phyloP scores from a whole-genome alignment of 1,140 invertebrate species.

The Argopecten irradians region DNA sequence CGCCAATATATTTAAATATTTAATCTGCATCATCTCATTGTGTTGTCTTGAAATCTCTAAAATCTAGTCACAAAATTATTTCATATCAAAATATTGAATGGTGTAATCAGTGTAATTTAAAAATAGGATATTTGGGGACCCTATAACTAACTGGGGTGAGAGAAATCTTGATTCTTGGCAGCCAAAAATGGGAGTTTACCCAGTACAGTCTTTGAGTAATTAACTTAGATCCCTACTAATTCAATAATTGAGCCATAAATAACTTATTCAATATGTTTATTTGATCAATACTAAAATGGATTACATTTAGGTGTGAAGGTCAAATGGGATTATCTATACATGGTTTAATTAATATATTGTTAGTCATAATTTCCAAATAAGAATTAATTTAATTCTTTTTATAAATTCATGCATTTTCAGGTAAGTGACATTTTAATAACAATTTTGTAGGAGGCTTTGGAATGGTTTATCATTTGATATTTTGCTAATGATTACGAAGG shows the following conservation, averaged over 20 bases:
- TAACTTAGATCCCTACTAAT: not conserved
- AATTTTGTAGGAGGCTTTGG: not conserved
- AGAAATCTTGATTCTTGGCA: not conserved
- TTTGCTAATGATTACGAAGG: not conserved
- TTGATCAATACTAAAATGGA: not conserved
- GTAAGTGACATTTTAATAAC: not conserved
- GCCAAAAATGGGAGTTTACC: not conserved
- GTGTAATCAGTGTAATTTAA: not conserved
- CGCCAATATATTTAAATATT: not conserved
- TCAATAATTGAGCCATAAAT: not conserved
- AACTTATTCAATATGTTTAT: not conserved
- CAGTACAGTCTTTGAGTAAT: not conserved
- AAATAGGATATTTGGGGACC: not conserved
- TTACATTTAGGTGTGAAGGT: not conserved
- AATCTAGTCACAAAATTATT: slow-evolving; percentile 19
- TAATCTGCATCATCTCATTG: not conserved
- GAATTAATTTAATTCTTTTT: not conserved
- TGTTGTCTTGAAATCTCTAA: not conserved
- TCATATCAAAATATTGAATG: not conserved
- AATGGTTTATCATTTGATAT: not conserved
- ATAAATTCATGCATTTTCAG: not conserved
- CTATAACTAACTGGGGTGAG: not conserved
- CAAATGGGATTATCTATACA: not conserved
- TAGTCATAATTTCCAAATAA: too few species aligned
- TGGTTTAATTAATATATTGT: not conserved